Evolutionary conservation across 2,888 invertebrate species (phyloP).

Genomic region (Latheticus oryzae): DNA sequence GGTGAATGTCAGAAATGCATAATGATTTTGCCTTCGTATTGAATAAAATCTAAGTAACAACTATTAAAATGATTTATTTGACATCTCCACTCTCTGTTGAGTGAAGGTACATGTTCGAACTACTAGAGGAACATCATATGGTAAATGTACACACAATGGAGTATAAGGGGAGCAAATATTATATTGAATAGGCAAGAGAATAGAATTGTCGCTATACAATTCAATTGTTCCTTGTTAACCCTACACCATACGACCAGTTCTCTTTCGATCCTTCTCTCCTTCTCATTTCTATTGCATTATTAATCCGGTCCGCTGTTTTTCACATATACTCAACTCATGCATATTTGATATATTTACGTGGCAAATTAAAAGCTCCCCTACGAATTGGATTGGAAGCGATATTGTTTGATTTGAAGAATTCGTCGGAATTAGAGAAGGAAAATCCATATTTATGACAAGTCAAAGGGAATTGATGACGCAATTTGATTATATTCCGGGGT

Average conservation of each 20-base stretch:
- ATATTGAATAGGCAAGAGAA: conserved; percentile 61
- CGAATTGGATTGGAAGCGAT: conserved; percentile 59
- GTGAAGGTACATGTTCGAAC: conserved; percentile 41
- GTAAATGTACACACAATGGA: conserved; percentile 61
- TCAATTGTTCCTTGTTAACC: conserved; percentile 67
- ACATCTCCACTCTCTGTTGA: conserved; percentile 31
- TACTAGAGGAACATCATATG: conserved; percentile 60
- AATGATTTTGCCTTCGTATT: too few species aligned
- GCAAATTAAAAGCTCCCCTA: conserved; percentile 62
- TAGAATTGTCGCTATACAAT: conserved; percentile 62
- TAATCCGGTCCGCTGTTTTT: conserved; percentile 52
- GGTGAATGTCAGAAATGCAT: too few species aligned
- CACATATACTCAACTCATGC: conserved; percentile 63
- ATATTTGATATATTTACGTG: conserved; percentile 66
- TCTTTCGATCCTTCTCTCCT: conserved; percentile 36
- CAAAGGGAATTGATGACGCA: conserved; percentile 2
- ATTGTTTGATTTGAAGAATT: conserved; percentile 55
- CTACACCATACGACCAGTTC: conserved; percentile 59
- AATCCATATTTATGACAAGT: conserved; percentile 26
- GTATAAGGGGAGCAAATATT: conserved; percentile 59
- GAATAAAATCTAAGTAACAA: too few species aligned
- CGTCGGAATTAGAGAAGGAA: background rate
- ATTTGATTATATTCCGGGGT: conserved; percentile 17
- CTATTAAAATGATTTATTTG: conserved; percentile 44
- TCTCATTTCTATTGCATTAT: conserved; percentile 37